phyloP scores from a whole-genome alignment of 1,140 invertebrate genomes.

The Hyles euphorbiae region DNA sequence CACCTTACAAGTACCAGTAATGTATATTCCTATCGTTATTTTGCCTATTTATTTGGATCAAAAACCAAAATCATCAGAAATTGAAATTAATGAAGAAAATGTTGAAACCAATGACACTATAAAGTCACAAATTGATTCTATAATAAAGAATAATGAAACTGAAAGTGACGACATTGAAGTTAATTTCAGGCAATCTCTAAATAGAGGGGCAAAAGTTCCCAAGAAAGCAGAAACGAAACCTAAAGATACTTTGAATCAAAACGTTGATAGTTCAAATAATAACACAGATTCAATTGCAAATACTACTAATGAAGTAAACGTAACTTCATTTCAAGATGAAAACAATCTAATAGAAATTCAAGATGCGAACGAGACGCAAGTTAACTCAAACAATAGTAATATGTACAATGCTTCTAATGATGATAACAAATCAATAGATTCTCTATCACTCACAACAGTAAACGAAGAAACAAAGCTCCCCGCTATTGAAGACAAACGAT shows the following conservation, averaged over 20 bases:
- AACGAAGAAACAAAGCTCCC: constrained; percentile 22
- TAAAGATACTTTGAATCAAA: background rate
- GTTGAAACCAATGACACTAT: too few relatives aligned
- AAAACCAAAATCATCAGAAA: too few relatives aligned
- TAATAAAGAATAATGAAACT: background rate
- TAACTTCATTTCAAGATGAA: background rate
- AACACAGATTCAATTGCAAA: background rate
- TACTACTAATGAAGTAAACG: background rate
- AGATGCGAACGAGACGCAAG: background rate
- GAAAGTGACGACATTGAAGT: constrained; percentile 22
- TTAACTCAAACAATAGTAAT: too few relatives aligned
- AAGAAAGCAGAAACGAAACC: constrained; percentile 11
- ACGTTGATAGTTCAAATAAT: background rate
- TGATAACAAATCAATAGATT: constrained; percentile 31
- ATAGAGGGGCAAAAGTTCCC: constrained; percentile 12
- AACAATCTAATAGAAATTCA: background rate
- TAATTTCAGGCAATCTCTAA: constrained; percentile 17
- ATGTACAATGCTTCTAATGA: constrained; percentile 36
- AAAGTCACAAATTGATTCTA: too few relatives aligned
- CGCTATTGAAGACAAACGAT: constrained; percentile 31
- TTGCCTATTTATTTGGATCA: too few relatives aligned
- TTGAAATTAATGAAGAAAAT: too few relatives aligned
- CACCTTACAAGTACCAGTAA: too few relatives aligned
- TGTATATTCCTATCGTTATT: too few relatives aligned
- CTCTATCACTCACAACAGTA: constrained; percentile 31